phyloP scores from a whole-genome alignment of 2,113 vertebrate genomes.

The Pseudopipra pipra region DNA sequence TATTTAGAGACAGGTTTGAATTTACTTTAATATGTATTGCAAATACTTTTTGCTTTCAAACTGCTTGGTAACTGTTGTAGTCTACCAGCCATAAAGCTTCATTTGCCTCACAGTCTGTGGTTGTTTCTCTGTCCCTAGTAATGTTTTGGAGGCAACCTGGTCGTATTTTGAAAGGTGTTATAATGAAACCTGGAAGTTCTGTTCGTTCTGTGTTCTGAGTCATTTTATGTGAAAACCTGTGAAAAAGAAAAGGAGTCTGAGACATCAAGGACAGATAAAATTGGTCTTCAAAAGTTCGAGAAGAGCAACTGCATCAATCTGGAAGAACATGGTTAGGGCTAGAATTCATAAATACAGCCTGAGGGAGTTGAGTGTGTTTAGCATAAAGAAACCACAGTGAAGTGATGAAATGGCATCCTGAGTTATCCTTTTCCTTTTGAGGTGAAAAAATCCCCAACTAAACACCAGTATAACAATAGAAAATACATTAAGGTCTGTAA shows the following conservation, averaged over 20 bases:
- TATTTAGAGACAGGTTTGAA: not conserved
- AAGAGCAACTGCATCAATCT: not conserved
- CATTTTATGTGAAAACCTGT: constrained; percentile 28
- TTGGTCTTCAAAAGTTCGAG: not conserved
- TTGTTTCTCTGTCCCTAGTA: not conserved
- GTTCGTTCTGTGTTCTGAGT: not conserved
- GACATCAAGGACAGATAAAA: not conserved
- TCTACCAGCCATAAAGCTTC: not conserved
- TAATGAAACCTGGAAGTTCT: constrained; percentile 22
- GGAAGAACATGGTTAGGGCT: not conserved
- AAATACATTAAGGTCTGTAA: not conserved
- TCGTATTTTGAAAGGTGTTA: constrained; percentile 19
- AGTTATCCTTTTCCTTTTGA: not conserved
- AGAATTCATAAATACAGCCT: not conserved
- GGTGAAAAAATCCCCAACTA: not conserved
- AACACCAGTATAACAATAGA: not conserved
- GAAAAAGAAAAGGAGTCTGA: constrained; percentile 16
- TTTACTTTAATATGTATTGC: not conserved
- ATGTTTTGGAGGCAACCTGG: not conserved
- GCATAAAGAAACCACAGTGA: not conserved
- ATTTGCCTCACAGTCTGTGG: not conserved
- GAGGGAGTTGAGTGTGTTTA: not conserved
- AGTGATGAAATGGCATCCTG: not conserved
- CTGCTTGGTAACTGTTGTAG: not conserved
- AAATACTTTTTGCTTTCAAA: not conserved